Evolutionary conservation across 2,113 vertebrate species (phyloP), one percentile per base, ranked within the genome.

Genomic region (Sebastes fasciatus): DNA sequence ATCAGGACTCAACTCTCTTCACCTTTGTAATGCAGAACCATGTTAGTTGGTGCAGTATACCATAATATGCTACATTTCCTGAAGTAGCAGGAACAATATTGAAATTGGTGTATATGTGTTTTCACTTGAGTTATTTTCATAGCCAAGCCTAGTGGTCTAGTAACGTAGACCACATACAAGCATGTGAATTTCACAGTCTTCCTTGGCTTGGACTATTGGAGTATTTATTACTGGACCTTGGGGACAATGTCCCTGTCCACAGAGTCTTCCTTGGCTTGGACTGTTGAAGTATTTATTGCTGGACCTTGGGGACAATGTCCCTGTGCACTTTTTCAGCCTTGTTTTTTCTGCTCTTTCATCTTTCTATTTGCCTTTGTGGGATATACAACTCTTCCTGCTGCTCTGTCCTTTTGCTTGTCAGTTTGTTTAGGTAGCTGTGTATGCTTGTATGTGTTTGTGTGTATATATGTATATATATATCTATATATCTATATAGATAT

Each of bases 341-440:
- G 66, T 19, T 67, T 43, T 64, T 64, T 51, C 11, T 65, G 45
- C 61, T 74, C 70, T 84, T 68, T 79, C 55, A 54, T 60, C 64
- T 49, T 70, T 72, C 52, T 7, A 42, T 58, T 23, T 48, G 62
- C 12, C 6, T 66, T 43, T 57, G 64, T 43, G 23, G 55, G 46
- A 72, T 62, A 79, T 26, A n/a, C 58, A 51, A 9, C 10, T 63
- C 70, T 83, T 88, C 79, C 79, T 86, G 70, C 64, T 62, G 34
- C 51, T 77, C 46, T 64, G 62, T 84, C 19, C 42, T 57, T 80
- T 65, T 86, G 52, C 81, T 60, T 66, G 40, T 68, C n/a, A 12
- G n/a, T 34, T 75, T 85, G 62, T 86, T 86, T 68, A 14, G 45
- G 69, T 69, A 78, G 75, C 82, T 77, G 34, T 67, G n/a, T 49